Evolutionary conservation across 2,797 vertebrate species (phyloP), one percentile per base, ranked within the genome.

Genomic region (Phataginus tricuspis): DNA sequence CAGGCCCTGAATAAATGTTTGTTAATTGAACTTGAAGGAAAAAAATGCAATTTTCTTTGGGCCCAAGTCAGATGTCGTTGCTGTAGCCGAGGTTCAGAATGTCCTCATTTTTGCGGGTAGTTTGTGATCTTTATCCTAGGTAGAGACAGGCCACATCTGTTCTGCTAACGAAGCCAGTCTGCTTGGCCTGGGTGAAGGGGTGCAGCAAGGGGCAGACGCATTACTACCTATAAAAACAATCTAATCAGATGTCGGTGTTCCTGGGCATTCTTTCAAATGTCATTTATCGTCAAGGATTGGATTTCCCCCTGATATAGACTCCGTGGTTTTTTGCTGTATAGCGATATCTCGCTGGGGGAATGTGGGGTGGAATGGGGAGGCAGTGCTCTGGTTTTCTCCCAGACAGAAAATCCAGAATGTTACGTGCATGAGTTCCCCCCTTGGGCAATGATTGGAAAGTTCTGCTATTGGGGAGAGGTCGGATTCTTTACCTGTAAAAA

Each of bases 1-100:
- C 18, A 57, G 72, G 25, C 87, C 84, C 85, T 69, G 92, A 95
- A 92, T 97, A 96, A 96, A 96, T 96, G 94, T 95, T 95, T 94
- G 85, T 87, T 94, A 78, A 95, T 96, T 96, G 92, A 94, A 96
- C 85, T 79, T 45, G 88, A 96, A 94, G 89, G 78, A 69, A 13
- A 49, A 84, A 74, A 90, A 90, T 45, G 53, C 66, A 49, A 21
- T 93, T 98, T 96, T 97, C 84, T 96, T 85, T 94, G 95, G 71
- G 87, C 84, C 86, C 66, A 39, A 90, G 87, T 97, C 97, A 96
- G 93, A 92, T 88, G 95, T 94, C 90, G 23, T 90, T 55, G 37
- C 80, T 82, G 63, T 51, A 77, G 78, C 71, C 91, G 39, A 5
- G 42, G 91, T 95, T 96, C 85, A 85, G 96, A 91, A 90, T 45